Evolutionary conservation across 2,797 vertebrate species (phyloP).

Genomic region (Sarcoramphus papa): DNA sequence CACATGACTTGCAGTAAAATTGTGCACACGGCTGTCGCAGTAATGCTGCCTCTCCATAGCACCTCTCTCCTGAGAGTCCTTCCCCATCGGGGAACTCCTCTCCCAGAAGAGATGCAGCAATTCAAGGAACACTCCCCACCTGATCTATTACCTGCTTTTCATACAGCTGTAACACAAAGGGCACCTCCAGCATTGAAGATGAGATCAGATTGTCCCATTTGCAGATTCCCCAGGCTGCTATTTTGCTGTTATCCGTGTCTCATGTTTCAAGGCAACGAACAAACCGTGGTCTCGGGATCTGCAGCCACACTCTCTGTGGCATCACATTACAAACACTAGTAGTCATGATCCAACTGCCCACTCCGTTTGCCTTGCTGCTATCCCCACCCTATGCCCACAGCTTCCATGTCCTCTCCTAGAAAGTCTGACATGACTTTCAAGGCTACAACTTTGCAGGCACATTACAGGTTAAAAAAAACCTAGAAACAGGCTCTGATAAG

Average conservation of each 20-base stretch:
- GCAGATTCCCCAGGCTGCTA: not conserved
- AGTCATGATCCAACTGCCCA: fast-evolving
- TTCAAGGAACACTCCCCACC: not conserved
- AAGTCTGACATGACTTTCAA: not conserved
- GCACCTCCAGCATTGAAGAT: not conserved
- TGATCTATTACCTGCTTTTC: not conserved
- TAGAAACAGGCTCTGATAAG: not conserved
- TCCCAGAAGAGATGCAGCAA: not conserved
- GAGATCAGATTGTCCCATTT: not conserved
- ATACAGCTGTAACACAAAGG: not conserved
- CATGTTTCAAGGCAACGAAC: not conserved
- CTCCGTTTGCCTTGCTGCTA: not conserved
- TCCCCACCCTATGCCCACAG: not conserved
- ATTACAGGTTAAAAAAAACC: not conserved
- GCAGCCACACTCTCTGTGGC: not conserved
- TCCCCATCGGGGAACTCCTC: not conserved
- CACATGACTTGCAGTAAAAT: not conserved
- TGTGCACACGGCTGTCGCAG: not conserved
- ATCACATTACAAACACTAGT: not conserved
- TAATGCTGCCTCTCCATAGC: not conserved
- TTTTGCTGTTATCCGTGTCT: not conserved
- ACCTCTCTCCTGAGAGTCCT: not conserved
- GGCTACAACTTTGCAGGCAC: not conserved
- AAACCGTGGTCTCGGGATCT: not conserved
- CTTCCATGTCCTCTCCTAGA: not conserved